Conservation (phyloP, 2,797 vertebrate genomes). For the Hydrocynus forskahlii region DNA sequence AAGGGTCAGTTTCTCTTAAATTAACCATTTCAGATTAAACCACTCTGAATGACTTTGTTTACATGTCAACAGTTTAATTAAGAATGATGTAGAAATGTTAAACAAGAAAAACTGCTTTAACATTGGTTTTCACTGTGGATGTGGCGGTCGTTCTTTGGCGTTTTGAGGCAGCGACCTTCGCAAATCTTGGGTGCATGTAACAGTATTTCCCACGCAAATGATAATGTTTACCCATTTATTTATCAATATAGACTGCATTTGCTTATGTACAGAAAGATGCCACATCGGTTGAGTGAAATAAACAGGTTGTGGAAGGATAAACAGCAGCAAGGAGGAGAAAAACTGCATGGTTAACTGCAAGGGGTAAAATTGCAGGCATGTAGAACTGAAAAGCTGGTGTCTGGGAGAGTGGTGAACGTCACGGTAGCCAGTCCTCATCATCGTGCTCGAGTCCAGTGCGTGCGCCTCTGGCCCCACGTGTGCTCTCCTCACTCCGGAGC, state of each 20-base stretch:
- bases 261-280: conserved; percentile 68
- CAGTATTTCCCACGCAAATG: neutral
- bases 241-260: conserved; percentile 74
- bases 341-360: neutral
- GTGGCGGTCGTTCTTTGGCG: neutral
- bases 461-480: conserved; percentile 31
- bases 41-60: neutral
- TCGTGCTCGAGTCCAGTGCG: conserved; percentile 50
- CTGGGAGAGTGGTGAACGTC: conserved; percentile 49
- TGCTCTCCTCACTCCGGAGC: conserved; percentile 76
- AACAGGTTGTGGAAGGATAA: conserved; percentile 42
- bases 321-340: conserved; percentile 52
- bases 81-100: no score
- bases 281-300: conserved; percentile 52
- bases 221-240: conserved; percentile 73
- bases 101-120: no score
- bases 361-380: conserved; percentile 26
- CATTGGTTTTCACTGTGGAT: neutral
- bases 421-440: conserved; percentile 76
- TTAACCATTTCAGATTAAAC: neutral
- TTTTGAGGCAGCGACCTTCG: no score
- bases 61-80: no score
- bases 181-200: neutral
- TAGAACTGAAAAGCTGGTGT: conserved; percentile 11
- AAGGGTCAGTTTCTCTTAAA: no score